Evolutionary conservation across 2,797 vertebrate species (phyloP), one percentile per base, ranked within the genome.

Genomic region (Trachurus trachurus): DNA sequence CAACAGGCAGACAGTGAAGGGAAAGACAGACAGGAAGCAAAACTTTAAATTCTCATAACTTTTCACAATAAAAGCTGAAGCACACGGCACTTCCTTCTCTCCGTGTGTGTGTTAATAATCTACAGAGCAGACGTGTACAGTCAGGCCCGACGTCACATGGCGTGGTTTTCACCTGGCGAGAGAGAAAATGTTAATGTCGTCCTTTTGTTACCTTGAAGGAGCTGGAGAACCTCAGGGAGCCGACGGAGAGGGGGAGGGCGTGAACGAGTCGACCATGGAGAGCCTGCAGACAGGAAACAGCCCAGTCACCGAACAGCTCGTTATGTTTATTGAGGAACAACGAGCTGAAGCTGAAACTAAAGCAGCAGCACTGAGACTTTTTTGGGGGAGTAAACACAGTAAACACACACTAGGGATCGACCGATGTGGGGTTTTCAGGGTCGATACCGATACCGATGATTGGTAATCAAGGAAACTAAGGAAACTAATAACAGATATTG

Each of bases 161-260:
- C 57, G 12, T 2, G n/a, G 26, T 26, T 56, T 5, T 78, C 29
- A 59, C n/a, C 74, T 52, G 65, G 5, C 2, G 12, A 62, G 26
- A 53, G 52, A 53, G 19, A 21, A 53, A 34, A 29, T 2, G 13
- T 65, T 22, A 37, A 21, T 0, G 4, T 54, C 47, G 50, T 45
- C 11, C 12, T 9, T 44, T 26, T 26, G 19, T 89, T 95, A 96
- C 96, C 96, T 96, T 96, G 62, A 96, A 96, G 72, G 93, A 93
- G 79, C 95, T 96, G 91, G 89, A 57, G 1, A 87, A 92, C 49
- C 96, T 88, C 81, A 89, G 81, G 0, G 92, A 82, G 39, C 92
- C 84, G 13, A 88, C 73, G 40, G 82, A 87, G 19, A 86, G 74
- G 10, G 91, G 82, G 59, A 93, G 86, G 17, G 89, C 57, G 73